These are phyloP conservation scores for Miltochrista miniata DNA, from an alignment of 2,888 invertebrate species.

Conservation along the genomic window DNA sequence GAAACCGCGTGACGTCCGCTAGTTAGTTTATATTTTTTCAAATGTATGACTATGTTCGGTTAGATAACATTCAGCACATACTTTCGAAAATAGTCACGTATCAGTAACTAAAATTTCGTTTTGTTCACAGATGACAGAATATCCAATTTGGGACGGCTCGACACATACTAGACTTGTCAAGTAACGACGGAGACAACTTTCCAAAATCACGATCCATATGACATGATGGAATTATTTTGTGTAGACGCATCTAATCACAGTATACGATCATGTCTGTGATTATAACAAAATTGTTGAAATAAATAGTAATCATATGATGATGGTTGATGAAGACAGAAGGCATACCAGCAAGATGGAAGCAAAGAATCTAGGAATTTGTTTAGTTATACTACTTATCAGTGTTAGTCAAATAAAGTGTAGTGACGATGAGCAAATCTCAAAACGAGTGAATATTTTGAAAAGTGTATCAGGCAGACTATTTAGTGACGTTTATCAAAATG, in stretches of 20 bases:
- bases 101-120: slow-evolving; percentile 18
- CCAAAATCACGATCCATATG: slow-evolving; percentile 42
- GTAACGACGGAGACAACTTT: slow-evolving; percentile 37
- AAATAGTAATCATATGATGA: slow-evolving; percentile 60
- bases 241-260: slow-evolving; percentile 21
- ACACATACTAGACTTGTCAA: slow-evolving; percentile 22
- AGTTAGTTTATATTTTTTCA: neutral
- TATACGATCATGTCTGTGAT: slow-evolving; percentile 8
- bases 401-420: slow-evolving; percentile 48
- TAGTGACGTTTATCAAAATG: slow-evolving; percentile 70
- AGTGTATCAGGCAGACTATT: slow-evolving; percentile 65
- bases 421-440: slow-evolving; percentile 53
- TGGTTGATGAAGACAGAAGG: slow-evolving; percentile 45
- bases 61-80: neutral
- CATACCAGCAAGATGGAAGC: slow-evolving; percentile 39
- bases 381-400: slow-evolving; percentile 54
- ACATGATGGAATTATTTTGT: slow-evolving; percentile 52
- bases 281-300: slow-evolving; percentile 13
- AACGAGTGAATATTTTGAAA: slow-evolving; percentile 62
- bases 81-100: slow-evolving; percentile 8
- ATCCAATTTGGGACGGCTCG: slow-evolving; percentile 10
- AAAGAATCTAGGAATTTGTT: slow-evolving; percentile 43
- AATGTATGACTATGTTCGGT: neutral
- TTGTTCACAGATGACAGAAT: slow-evolving; percentile 30
- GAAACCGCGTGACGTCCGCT: neutral